phyloP scores from a whole-genome alignment of 2,797 vertebrate species.

The Artibeus jamaicensis region DNA sequence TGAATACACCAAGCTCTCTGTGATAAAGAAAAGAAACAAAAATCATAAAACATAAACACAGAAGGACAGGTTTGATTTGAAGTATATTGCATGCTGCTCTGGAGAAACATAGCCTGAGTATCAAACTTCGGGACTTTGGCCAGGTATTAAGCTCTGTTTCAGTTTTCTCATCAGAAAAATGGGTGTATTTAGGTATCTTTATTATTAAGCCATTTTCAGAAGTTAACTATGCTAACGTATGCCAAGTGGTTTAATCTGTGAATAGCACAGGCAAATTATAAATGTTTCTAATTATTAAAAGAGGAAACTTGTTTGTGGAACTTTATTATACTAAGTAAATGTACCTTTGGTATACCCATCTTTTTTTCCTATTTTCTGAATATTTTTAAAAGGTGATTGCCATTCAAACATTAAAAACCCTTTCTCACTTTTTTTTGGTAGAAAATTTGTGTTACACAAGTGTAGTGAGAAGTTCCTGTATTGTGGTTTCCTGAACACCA shows the following conservation, averaged over 20 bases:
- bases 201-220: background rate
- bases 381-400: background rate
- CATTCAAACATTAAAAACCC: background rate
- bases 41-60: background rate
- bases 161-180: background rate
- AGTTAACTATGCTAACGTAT: background rate
- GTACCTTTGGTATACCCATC: background rate
- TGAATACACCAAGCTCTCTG: background rate
- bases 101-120: background rate
- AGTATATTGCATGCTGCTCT: background rate
- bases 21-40: background rate
- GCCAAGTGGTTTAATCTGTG: background rate
- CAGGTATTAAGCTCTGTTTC: background rate
- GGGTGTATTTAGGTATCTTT: background rate
- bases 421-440: background rate
- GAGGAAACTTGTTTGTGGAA: background rate
- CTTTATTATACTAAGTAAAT: background rate
- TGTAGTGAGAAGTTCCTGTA: slow-evolving; percentile 50
- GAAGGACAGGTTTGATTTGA: background rate
- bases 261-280: background rate
- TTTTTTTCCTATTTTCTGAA: background rate
- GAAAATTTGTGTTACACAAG: background rate
- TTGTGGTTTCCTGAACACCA: background rate
- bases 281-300: background rate
- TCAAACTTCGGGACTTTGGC: background rate